phyloP scores from a whole-genome alignment of 2,797 vertebrate species.

The Zenarchopterus dispar region DNA sequence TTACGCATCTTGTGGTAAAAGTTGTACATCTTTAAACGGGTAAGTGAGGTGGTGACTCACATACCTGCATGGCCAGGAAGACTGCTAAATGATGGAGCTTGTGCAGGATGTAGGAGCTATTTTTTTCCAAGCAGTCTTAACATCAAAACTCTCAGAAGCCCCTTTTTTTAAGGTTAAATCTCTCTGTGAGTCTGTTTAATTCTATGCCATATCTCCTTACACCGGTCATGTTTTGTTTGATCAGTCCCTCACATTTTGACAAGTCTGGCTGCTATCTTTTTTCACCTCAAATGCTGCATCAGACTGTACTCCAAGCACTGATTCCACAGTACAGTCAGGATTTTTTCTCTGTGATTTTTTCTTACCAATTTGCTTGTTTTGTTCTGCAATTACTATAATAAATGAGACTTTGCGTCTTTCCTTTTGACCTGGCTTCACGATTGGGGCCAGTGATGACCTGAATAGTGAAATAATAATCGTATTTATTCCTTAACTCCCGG shows the following conservation, averaged over 20 bases:
- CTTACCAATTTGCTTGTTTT: slow-evolving; percentile 6
- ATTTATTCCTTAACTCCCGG: slow-evolving; percentile 50
- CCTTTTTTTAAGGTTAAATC: too few relatives aligned
- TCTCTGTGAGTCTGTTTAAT: slow-evolving; percentile 8
- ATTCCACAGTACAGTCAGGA: neutral
- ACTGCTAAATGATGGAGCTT: too few relatives aligned
- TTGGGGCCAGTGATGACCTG: slow-evolving; percentile 44
- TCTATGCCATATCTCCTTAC: neutral
- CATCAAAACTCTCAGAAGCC: too few relatives aligned
- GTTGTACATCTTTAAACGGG: too few relatives aligned
- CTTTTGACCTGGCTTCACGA: slow-evolving; percentile 58
- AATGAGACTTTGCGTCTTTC: slow-evolving; percentile 19
- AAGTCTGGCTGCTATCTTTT: slow-evolving; percentile 3
- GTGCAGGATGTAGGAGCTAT: too few relatives aligned
- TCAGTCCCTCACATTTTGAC: slow-evolving; percentile 21
- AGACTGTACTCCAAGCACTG: neutral
- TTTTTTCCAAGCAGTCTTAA: too few relatives aligned
- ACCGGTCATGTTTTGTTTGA: neutral
- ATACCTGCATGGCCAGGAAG: too few relatives aligned
- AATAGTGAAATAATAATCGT: slow-evolving; percentile 67
- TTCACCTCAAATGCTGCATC: slow-evolving; percentile 3
- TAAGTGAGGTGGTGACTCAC: too few relatives aligned
- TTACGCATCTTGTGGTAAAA: too few relatives aligned
- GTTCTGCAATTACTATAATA: slow-evolving; percentile 7
- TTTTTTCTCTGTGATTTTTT: neutral